Evolutionary conservation across 2,888 invertebrate species (phyloP), one percentile per base, ranked within the genome.

Genomic region (Melipona beecheii): DNA sequence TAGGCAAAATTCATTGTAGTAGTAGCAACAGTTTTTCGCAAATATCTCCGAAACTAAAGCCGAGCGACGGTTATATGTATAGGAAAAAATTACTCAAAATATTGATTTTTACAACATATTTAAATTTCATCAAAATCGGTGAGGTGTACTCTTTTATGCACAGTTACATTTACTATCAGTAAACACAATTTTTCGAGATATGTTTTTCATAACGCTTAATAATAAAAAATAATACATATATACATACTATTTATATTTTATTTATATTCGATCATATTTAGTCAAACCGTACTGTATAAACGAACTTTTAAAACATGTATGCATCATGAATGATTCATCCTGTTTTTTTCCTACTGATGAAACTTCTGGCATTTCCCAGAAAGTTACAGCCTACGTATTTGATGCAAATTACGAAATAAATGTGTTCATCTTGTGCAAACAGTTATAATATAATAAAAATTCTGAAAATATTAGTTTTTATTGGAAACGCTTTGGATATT

Each of bases 291-390:
- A 58, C 15, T 58, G 15, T 58, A 24, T 60, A 60, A 17, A 9
- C 27, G 19, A 50, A 27, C 43, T 62, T 62, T 52, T 21, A 24
- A n/a, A 49, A 27, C 19, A 36, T 9, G 2, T 31, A 36, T 11
- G 5, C 21, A 6, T 50, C 11, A 43, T 15, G 36, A 73, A 21
- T 84, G 79, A 84, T 66, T 60, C 60, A 64, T 70, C 75, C 81
- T 75, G 19, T 31, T 21, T 62, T 27, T 43, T 58, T 27, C n/a
- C 9, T 9, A 73, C 74, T 83, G 81, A 85, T 64, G 85, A 78
- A 85, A 84, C 77, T 6, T 43, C 9, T 31, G 27, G 9, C 62
- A 31, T 54, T n/a, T 56, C 17, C 9, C 31, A 74, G 21, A 60
- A 50, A 85, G 56, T 56, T 3, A 9, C 9, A 69, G 19, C 24